Evolutionary conservation across 1,140 invertebrate genomes (phyloP).

Genomic region (Drosophila athabasca): DNA sequence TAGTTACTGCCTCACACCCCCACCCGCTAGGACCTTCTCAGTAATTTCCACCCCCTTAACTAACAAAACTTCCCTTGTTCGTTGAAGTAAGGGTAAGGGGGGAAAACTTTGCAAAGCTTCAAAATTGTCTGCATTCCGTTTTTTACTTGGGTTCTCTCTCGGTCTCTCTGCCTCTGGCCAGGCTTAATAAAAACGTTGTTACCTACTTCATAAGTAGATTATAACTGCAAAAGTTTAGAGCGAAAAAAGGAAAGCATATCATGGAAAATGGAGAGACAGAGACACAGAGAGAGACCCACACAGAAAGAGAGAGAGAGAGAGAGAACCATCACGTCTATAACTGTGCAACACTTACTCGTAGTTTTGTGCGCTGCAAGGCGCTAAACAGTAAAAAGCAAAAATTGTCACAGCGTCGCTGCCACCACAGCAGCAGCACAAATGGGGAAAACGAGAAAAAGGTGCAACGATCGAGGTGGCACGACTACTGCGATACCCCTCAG

Average conservation of each 20-base stretch:
- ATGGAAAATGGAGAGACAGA: not conserved
- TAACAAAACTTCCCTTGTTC: conserved; percentile 30
- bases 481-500: conserved; percentile 11
- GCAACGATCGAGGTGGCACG: not conserved
- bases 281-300: not conserved
- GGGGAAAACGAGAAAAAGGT: conserved; percentile 27
- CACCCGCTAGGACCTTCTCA: not conserved
- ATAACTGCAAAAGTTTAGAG: conserved; percentile 64
- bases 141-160: conserved; percentile 4
- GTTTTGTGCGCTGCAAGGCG: conserved; percentile 47
- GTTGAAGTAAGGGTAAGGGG: no score
- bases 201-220: conserved; percentile 71
- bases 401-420: conserved; percentile 41
- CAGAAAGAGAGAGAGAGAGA: not conserved
- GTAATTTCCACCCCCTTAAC: conserved; percentile 9
- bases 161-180: not conserved
- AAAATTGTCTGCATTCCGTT: conserved; percentile 40
- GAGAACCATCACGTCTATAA: conserved; percentile 42
- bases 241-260: conserved; percentile 12
- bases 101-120: conserved; percentile 27
- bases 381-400: conserved; percentile 51
- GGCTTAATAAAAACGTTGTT: conserved; percentile 65
- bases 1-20: not conserved
- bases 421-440: conserved; percentile 18
- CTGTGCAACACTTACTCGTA: conserved; percentile 61